Base-by-base conservation (phyloP, 1,140 invertebrate genomes). In the Hylyphantes graminicola region DNA sequence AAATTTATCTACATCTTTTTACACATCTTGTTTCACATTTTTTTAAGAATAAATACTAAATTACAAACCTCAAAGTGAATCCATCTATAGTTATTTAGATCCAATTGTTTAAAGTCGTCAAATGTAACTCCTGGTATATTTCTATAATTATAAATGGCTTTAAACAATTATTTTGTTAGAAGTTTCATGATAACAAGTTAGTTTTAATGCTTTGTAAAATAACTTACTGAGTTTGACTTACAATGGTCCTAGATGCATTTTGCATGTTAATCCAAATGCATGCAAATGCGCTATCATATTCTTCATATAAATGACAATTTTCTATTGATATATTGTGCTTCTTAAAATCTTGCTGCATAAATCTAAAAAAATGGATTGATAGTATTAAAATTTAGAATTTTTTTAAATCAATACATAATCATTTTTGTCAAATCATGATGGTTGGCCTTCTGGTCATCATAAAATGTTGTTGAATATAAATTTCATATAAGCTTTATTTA, bases 31-130 rank as follows among this genome's bases (percentile, higher is more conserved):
- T 35, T 5, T 35, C 5, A 35, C 2, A 35, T 2, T 1, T 35
- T 35, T 35, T 35, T 35, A 35, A 35, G 35, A 35, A 35, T 35
- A 35, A 35, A 35, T 5, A 35, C 35, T 2, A n/a, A 70, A 54
- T 48, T 65, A 64, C 86, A 88, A 88, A 93, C 93, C 88, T 94
- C 93, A 89, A 94, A 93, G 88, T 94, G 93, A 75, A 94, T 91
- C 94, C 94, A 94, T 35, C 88, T 90, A 86, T 93, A 94, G 82
- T 91, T 87, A 21, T 88, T 83, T 57, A 93, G 88, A 89, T 91
- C 88, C 4, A 93, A 80, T 85, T 90, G 90, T 51, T 90, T 87
- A 87, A 94, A 93, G 86, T 94, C 90, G 54, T 93, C 90, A 51
- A 91, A 89, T 9, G 88, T 90, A 10, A 94, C 87, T 89, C 94